Base-by-base conservation (phyloP, 2,113 vertebrate genomes). In the Camelus dromedarius region DNA sequence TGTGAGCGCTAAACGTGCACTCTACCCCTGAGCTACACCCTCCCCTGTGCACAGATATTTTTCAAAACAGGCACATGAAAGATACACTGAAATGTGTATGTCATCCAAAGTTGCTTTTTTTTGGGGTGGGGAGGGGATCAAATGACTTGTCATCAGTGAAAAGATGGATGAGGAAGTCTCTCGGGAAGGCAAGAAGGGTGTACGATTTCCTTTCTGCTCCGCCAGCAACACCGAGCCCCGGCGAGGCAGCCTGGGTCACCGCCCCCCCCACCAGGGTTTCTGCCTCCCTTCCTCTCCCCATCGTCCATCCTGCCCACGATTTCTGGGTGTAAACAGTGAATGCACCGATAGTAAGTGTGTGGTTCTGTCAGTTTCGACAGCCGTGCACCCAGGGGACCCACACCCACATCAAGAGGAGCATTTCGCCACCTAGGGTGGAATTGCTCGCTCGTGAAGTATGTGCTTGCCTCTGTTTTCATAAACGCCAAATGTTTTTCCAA, bases 161-260 rank as follows among this genome's bases (percentile, higher is more conserved):
- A 64, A 46, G n/a, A n/a, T 30, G 70, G 26, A 18, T 0, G 19
- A n/a, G 19, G 15, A 38, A 15, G 8, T 32, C 32, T 75, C 50
- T 15, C 19, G n/a, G 20, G 13, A 9, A 9, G 7, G 4, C 28
- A 0, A 3, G 11, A 64, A 3, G n/a, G 56, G 42, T 16, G 10
- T 0, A 0, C 19, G 8, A 5, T 24, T 66, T 12, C 56, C 1
- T 6, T 1, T 19, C 8, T 2, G 18, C 3, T 3, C 13, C 1
- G 1, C 18, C n/a, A 15, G 42, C 54, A 19, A 14, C 5, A 3
- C 15, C 15, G 2, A 13, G 12, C 9, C 18, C 14, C 0, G 0
- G 38, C 26, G 80, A 38, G 6, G 11, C 2, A 5, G 38, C 5
- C 38, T 42, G 38, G 38, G 38, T 42, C 38, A 42, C 15, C 28